phyloP scores from a whole-genome alignment of 2,888 invertebrate genomes.

The Tromatobia lineatoria region DNA sequence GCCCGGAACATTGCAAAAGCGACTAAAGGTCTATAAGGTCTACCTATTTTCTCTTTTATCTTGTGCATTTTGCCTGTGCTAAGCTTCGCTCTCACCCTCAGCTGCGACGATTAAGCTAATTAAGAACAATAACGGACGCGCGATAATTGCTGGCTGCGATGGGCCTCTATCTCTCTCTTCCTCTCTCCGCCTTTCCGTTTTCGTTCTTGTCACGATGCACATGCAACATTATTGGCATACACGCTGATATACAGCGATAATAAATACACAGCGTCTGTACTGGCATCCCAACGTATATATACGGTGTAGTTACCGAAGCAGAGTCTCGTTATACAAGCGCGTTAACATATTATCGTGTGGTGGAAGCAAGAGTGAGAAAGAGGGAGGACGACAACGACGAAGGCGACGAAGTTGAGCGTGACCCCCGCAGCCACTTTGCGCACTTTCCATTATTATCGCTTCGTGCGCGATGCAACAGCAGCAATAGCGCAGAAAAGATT shows the following conservation, averaged over 20 bases:
- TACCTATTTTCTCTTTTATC: constrained; percentile 7
- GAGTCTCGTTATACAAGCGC: constrained; percentile 46
- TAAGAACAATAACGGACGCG: constrained; percentile 69
- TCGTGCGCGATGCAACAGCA: constrained; percentile 28
- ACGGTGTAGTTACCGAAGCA: constrained; percentile 3
- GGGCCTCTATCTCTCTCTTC: neutral
- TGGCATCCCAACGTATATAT: neutral
- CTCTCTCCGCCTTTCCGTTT: neutral
- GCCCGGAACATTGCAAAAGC: constrained; percentile 10
- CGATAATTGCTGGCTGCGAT: constrained; percentile 64
- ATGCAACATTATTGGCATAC: constrained; percentile 14
- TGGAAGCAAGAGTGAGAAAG: constrained; percentile 11
- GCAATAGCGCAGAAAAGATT: constrained; percentile 19
- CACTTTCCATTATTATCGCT: constrained; percentile 53
- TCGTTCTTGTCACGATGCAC: constrained; percentile 16
- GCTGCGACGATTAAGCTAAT: constrained; percentile 72
- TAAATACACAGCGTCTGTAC: constrained; percentile 15
- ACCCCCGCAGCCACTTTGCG: constrained; percentile 42
- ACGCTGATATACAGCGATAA: constrained; percentile 59
- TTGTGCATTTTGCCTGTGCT: neutral
- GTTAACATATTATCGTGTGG: constrained; percentile 38
- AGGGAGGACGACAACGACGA: constrained; percentile 4
- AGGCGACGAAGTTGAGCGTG: constrained; percentile 38
- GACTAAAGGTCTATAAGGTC: neutral
- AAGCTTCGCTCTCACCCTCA: neutral